Evolutionary conservation across 2,888 invertebrate genomes (phyloP).

Genomic region (Heteromyza rotundicornis): DNA sequence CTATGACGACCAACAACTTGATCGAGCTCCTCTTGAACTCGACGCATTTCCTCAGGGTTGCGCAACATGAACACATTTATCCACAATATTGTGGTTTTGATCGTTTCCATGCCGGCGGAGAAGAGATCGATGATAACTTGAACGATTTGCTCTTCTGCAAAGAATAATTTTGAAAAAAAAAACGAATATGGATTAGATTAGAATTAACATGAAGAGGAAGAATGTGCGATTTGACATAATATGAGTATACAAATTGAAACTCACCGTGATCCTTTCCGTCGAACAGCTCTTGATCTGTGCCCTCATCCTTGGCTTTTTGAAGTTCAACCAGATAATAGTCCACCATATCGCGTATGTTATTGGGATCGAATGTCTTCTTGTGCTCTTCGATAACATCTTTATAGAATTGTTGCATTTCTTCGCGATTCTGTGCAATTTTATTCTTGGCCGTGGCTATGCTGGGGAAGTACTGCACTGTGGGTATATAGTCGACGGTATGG

Average conservation of each 20-base stretch:
- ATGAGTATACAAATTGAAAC: no score
- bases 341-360: slow-evolving; percentile 80
- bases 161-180: neutral
- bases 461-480: slow-evolving; percentile 73
- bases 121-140: slow-evolving; percentile 91
- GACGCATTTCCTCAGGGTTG: slow-evolving; percentile 79
- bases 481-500: slow-evolving; percentile 83
- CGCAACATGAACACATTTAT: slow-evolving; percentile 86
- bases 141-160: slow-evolving; percentile 83
- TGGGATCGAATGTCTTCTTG: slow-evolving; percentile 74
- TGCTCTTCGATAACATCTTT: slow-evolving; percentile 85
- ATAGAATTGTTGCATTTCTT: slow-evolving; percentile 85
- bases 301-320: slow-evolving; percentile 79
- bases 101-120: slow-evolving; percentile 93
- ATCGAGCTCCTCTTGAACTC: slow-evolving; percentile 87
- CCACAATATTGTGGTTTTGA: slow-evolving; percentile 89
- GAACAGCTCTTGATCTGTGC: slow-evolving; percentile 75
- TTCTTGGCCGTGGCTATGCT: slow-evolving; percentile 70
- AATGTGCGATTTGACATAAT: no score
- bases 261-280: slow-evolving; percentile 87
- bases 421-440: slow-evolving; percentile 73
- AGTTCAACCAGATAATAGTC: slow-evolving; percentile 88
- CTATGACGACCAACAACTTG: slow-evolving; percentile 79
- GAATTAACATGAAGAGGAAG: no score
- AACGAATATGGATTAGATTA: neutral